Evolutionary conservation across 2,113 vertebrate species (phyloP), one percentile per base, ranked within the genome.

Genomic region (Lampris incognitus): DNA sequence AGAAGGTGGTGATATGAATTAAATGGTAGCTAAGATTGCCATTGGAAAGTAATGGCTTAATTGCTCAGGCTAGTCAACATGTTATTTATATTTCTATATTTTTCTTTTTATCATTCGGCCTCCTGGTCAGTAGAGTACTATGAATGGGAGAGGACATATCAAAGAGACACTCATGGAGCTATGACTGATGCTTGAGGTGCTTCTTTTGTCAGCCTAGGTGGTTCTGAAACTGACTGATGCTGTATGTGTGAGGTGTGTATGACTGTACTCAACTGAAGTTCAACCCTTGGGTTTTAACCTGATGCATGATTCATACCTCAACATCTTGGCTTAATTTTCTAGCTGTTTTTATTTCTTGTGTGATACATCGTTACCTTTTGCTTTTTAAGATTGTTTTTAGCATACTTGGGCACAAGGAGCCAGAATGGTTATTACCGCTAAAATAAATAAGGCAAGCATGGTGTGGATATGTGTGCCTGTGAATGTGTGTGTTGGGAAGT

Each of bases 261-360:
- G 54, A 58, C 40, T 64, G 65, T 48, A 76, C 66, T 59, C 49
- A 55, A 46, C 64, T n/a, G 55, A 55, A 1, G 1, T 69, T 57
- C 57, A 77, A 72, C 73, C 75, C 66, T 70, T 76, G 52, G 71
- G 57, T 76, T 83, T 62, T 46, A 76, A 70, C 71, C 66, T 76
- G 65, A 81, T 84, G 92, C 90, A 93, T 92, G 90, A 74, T 48
- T 81, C 62, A 71, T 69, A 78, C 60, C 42, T 5, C 4, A 42
- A 41, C 72, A 79, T 86, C 56, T 58, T 77, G 62, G 52, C 74
- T n/a, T 79, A 72, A 24, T 69, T 60, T 63, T 61, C 66, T 77
- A 66, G 3, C 54, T 77, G 71, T 51, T 64, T 36, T 61, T 78
- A 70, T 68, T 37, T 66, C 51, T 72, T 70, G 37, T 79, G 24